Conservation (phyloP, 2,797 vertebrate genomes). For the Glossophaga mutica region DNA sequence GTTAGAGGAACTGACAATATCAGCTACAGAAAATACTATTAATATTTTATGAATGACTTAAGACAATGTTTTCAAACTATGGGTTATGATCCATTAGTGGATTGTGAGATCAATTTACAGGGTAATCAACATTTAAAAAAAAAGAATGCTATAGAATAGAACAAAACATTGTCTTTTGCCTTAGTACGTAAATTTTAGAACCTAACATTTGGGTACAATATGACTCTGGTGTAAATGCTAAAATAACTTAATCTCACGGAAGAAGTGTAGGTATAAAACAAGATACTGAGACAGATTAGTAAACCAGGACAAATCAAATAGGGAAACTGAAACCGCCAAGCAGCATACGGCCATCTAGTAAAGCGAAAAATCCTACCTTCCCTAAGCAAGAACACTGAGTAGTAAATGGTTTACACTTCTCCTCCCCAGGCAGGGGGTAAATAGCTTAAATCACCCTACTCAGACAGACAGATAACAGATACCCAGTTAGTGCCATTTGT, state of each 20-base stretch:
- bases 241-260: not conserved
- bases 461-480: not conserved
- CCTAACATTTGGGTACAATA: not conserved
- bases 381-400: not conserved
- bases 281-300: not conserved
- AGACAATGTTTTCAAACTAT: not conserved
- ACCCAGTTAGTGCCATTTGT: not conserved
- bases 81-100: not conserved
- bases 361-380: not conserved
- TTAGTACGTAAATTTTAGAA: not conserved
- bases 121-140: not conserved
- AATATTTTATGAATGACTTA: not conserved
- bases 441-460: not conserved
- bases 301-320: not conserved
- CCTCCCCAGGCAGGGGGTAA: not conserved
- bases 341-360: not conserved
- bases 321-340: not conserved
- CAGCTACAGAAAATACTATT: not conserved
- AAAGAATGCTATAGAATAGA: not conserved
- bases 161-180: not conserved
- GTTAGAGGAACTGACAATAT: not conserved
- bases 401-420: not conserved
- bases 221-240: not conserved
- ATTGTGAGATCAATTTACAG: conserved; percentile 20
- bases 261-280: not conserved